Evolutionary conservation across 92 coral and sea anemone genomes (phyloP), one percentile per base, ranked within the genome.

Genomic region (Palythoa grandiflora): DNA sequence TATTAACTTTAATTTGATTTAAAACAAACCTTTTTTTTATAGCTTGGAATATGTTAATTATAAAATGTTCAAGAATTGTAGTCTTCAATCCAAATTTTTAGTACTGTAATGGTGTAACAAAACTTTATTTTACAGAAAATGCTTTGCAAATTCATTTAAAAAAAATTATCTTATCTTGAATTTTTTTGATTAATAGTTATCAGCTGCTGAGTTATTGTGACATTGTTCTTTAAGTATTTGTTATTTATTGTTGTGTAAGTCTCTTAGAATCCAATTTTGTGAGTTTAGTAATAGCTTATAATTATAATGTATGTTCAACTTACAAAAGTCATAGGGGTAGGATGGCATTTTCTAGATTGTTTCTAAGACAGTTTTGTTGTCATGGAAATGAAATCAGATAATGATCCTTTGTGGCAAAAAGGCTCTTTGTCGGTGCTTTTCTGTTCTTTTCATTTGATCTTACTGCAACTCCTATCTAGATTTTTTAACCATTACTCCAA

Each of bases 381-480:
- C 75, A 17, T 66, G 86, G 86, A 81, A 16, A 81, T 68, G 76
- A 81, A 80, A 39, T 65, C 52, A 80, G 74, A 20, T 65, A 81
- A 81, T 81, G 59, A 28, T 44, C 75, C 59, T 65, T 66, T 81
- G 48, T 5, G 66, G 75, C 48, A 14, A 17, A 13, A 48, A 81
- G 76, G 4, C 75, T 60, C 61, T 81, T 54, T 35, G 47, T 65
- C 44, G 66, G 86, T 66, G 86, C 48, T 48, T 48, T 66, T 17
- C 35, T 40, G 44, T 21, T 40, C 71, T 13, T 47, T 16, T 28
- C 19, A 40, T 16, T 66, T 70, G 47, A 21, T 70, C 47, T 35
- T 9, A 35, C 47, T 19, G 36, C 38, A 20, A 8, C 6, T 12
- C 39, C 17, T 36, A 13, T 70, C 17, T 70, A 63, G 70, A 8